Conservation (phyloP, 1,140 invertebrate species). For the Euwallacea fornicatus region DNA sequence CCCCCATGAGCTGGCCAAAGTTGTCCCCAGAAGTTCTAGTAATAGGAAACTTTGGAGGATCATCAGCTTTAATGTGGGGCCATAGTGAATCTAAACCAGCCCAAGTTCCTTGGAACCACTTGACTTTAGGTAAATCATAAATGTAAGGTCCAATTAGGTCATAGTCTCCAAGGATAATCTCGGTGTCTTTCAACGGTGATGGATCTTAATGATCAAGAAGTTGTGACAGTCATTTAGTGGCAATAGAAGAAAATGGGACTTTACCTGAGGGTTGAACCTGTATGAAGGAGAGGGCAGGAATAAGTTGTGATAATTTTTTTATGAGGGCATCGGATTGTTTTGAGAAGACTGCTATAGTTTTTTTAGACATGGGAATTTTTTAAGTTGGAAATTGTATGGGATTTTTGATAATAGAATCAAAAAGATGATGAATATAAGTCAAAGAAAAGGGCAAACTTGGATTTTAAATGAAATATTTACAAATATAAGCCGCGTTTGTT, state of each 20-base stretch:
- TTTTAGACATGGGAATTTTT: too few species aligned
- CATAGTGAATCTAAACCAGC: slow-evolving; percentile 55
- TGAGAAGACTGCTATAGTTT: too few species aligned
- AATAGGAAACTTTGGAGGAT: slow-evolving; percentile 43
- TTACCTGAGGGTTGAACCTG: neutral
- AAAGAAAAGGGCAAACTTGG: too few species aligned
- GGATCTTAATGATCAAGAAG: slow-evolving; percentile 1
- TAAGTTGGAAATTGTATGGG: too few species aligned
- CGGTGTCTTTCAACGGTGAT: neutral
- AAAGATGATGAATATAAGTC: too few species aligned
- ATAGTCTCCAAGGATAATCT: slow-evolving; percentile 56
- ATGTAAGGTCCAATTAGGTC: slow-evolving; percentile 52
- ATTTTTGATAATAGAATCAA: too few species aligned
- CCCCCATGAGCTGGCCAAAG: slow-evolving; percentile 60
- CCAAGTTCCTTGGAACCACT: slow-evolving; percentile 59
- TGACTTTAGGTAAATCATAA: slow-evolving; percentile 50
- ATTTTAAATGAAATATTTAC: too few species aligned
- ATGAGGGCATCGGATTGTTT: too few species aligned
- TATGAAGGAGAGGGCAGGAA: too few species aligned
- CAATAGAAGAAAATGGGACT: neutral
- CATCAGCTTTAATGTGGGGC: slow-evolving; percentile 42
- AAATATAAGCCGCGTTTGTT: too few species aligned
- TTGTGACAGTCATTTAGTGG: neutral
- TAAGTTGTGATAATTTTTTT: too few species aligned
- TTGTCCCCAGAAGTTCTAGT: slow-evolving; percentile 55